Conservation (phyloP, 2,888 invertebrate genomes). For the Limnephilus lunatus region DNA sequence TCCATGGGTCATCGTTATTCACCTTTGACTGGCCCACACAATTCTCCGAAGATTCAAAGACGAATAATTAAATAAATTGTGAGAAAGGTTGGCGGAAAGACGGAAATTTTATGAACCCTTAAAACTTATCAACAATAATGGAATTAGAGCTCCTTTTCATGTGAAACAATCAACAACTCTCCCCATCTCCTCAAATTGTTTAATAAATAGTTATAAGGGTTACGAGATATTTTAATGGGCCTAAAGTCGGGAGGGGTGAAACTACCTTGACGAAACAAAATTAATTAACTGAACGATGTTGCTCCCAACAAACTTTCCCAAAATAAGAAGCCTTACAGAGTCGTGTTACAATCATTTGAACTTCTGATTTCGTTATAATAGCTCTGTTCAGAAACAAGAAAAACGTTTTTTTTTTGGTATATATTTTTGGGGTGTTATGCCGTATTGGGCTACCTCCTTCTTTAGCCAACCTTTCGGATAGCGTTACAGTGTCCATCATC, state of each 20-base stretch:
- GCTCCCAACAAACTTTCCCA: conserved; percentile 3
- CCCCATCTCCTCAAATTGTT: conserved; percentile 35
- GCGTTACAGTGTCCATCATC: too few relatives aligned
- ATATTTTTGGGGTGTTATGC: too few relatives aligned
- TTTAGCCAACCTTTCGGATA: too few relatives aligned
- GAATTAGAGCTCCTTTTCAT: conserved; percentile 30
- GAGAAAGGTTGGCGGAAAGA: not conserved
- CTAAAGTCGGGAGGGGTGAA: conserved; percentile 3
- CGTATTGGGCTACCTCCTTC: too few relatives aligned
- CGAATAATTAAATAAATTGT: not conserved
- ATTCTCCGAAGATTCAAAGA: not conserved
- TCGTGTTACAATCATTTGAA: conserved; percentile 21
- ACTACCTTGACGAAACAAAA: conserved; percentile 46
- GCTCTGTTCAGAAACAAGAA: conserved; percentile 13
- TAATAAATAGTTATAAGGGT: conserved; percentile 36
- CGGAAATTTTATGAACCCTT: not conserved
- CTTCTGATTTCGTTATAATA: not conserved
- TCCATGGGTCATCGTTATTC: not conserved
- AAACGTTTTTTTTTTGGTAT: too few relatives aligned
- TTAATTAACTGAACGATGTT: conserved; percentile 36
- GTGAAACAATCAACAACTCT: conserved; percentile 32
- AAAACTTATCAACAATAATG: conserved; percentile 28
- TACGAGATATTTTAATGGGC: conserved; percentile 32
- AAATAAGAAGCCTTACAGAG: conserved; percentile 28
- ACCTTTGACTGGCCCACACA: not conserved